Conservation (phyloP, 2,888 invertebrate genomes). For the Tridacna gigas region DNA sequence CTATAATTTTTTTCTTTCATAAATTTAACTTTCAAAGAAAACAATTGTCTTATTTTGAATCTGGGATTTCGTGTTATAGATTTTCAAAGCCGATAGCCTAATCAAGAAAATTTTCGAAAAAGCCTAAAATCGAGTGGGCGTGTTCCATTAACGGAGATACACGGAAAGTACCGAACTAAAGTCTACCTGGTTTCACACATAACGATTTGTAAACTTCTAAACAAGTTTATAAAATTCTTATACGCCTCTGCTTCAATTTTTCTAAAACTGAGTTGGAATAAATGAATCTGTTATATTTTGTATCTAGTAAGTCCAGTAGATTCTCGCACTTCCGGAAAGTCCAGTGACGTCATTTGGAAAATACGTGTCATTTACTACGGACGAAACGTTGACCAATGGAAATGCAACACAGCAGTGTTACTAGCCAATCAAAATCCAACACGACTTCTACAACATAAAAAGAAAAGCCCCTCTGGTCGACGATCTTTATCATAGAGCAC, state of each 20-base stretch:
- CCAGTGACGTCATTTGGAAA: conserved; percentile 21
- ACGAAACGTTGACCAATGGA: conserved; percentile 67
- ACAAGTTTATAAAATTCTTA: neutral
- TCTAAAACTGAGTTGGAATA: too few relatives aligned
- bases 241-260: too few relatives aligned
- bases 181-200: too few relatives aligned
- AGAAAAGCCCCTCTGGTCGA: conserved; percentile 1
- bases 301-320: neutral
- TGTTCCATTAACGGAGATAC: neutral
- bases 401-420: conserved; percentile 56
- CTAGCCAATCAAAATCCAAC: conserved; percentile 64
- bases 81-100: too few relatives aligned
- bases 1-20: too few relatives aligned
- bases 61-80: too few relatives aligned
- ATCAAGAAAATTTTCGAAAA: too few relatives aligned
- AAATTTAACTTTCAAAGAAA: too few relatives aligned
- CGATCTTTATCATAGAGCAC: too few relatives aligned
- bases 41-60: too few relatives aligned
- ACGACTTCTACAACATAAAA: conserved; percentile 48
- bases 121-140: neutral
- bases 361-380: conserved; percentile 65
- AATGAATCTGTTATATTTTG: too few relatives aligned
- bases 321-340: conserved; percentile 10
- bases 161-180: neutral
- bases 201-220: neutral